Conservation (phyloP, 2,797 vertebrate species). For the Ptychobarbus kaznakovi region DNA sequence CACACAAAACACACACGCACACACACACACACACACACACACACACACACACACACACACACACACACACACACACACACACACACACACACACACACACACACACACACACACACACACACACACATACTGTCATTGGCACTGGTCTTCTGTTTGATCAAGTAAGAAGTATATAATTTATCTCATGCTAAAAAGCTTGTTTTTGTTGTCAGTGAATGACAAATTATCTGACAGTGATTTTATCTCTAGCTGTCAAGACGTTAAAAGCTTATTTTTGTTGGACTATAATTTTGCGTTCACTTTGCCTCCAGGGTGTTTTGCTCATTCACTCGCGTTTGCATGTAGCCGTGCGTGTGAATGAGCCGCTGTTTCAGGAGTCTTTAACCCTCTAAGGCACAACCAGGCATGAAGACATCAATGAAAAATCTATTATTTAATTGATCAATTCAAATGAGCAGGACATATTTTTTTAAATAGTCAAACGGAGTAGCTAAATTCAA, state of each 20-base stretch:
- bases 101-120: neutral
- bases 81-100: neutral
- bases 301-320: constrained; percentile 31
- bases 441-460: neutral
- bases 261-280: constrained; percentile 35
- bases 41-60: neutral
- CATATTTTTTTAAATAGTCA: neutral
- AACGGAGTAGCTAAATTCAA: neutral
- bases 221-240: constrained; percentile 13
- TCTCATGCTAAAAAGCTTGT: constrained; percentile 41
- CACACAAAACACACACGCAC: neutral
- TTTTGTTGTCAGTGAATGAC: constrained; percentile 20
- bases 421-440: neutral
- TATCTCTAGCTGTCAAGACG: neutral
- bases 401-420: neutral
- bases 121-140: neutral
- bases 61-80: neutral
- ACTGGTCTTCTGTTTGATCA: neutral
- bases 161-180: constrained; percentile 15
- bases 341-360: neutral
- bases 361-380: neutral
- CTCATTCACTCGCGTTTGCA: neutral
- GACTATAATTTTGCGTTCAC: neutral
- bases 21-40: neutral
- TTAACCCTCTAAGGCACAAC: neutral